These are phyloP conservation scores for Crioceris asparagi DNA, from an alignment of 2,888 invertebrate species.

Conservation along the genomic window DNA sequence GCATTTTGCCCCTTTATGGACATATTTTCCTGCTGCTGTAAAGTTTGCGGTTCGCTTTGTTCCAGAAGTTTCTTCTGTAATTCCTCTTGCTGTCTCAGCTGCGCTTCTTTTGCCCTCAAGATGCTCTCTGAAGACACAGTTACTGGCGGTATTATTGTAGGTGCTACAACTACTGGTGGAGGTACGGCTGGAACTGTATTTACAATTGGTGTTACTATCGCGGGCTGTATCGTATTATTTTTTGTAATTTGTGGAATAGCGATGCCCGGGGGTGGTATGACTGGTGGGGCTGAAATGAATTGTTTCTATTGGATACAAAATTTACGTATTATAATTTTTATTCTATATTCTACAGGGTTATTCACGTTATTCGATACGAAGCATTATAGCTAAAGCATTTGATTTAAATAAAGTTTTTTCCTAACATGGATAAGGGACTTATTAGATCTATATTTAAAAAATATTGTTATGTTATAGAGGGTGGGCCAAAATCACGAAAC, in stretches of 20 bases:
- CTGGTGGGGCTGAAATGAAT: conserved; percentile 14
- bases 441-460: no score
- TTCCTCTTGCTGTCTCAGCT: conserved; percentile 60
- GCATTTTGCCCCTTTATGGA: conserved; percentile 61
- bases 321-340: no score
- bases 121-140: conserved; percentile 45
- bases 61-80: conserved; percentile 60
- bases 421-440: no score
- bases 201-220: conserved; percentile 28
- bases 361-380: no score
- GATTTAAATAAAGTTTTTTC: no score
- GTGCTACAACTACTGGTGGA: conserved; percentile 27
- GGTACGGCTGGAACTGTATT: conserved; percentile 22
- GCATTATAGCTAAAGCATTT: no score
- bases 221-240: conserved; percentile 27
- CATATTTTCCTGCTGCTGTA: conserved; percentile 70
- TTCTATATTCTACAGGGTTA: no score
- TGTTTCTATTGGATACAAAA: no score
- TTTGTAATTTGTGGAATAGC: conserved; percentile 34
- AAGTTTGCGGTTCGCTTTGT: conserved; percentile 65
- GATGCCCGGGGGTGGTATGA: conserved; percentile 36
- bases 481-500: no score
- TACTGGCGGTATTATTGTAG: conserved; percentile 16
- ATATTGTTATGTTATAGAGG: no score
- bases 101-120: conserved; percentile 54